These are phyloP conservation scores for Alexandromys fortis DNA, from an alignment of 2,113 vertebrate species.

Conservation along the genomic window DNA sequence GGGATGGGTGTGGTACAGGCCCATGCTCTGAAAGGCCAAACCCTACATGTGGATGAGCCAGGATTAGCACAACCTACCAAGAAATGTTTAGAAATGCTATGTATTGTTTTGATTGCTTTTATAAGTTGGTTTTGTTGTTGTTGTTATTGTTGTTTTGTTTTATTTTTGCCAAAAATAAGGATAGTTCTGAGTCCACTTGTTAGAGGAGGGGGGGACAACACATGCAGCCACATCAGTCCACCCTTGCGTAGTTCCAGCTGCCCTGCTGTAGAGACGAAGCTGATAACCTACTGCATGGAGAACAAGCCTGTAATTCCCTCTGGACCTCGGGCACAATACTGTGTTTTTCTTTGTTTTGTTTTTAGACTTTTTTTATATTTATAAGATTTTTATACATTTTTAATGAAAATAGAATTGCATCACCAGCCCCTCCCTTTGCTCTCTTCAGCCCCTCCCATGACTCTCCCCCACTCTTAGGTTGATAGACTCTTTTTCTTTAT, in stretches of 20 bases:
- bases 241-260: conserved; percentile 12
- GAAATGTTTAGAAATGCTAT: not conserved
- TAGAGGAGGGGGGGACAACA: not conserved
- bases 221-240: not conserved
- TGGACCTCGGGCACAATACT: not conserved
- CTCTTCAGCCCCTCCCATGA: not conserved
- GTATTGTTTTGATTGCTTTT: conserved; percentile 8
- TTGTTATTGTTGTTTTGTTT: not conserved
- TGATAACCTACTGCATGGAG: not conserved
- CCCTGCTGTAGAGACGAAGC: not conserved
- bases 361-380: not conserved
- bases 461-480: no score
- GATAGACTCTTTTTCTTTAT: not conserved
- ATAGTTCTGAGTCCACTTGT: not conserved
- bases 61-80: not conserved
- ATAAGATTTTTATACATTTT: not conserved
- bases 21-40: not conserved
- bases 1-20: not conserved
- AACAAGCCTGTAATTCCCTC: not conserved
- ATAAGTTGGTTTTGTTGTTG: not conserved
- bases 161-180: not conserved
- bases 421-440: not conserved
- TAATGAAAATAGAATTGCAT: not conserved
- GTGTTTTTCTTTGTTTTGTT: conserved; percentile 55
- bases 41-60: not conserved